phyloP scores from a whole-genome alignment of 1,140 invertebrate genomes.

The Euschistus heros region DNA sequence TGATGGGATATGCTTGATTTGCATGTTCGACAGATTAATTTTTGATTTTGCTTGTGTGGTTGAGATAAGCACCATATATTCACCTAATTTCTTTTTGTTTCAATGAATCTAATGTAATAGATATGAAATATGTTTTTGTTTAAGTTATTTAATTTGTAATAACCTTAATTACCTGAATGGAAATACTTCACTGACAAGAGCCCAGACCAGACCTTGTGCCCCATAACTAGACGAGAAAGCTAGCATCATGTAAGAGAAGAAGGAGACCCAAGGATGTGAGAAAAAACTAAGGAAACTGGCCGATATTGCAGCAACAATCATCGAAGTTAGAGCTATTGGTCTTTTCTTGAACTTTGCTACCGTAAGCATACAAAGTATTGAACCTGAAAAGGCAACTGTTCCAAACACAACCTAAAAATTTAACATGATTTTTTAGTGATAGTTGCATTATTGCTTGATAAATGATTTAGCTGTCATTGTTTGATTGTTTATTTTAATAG shows the following conservation, averaged over 20 bases:
- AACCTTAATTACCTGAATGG: slow-evolving; percentile 24
- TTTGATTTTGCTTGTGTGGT: too few species aligned
- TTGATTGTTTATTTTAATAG: too few species aligned
- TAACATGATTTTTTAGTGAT: too few species aligned
- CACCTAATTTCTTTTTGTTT: too few species aligned
- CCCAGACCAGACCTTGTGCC: slow-evolving; percentile 28
- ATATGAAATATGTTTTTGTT: too few species aligned
- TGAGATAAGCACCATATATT: too few species aligned
- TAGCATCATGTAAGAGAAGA: slow-evolving; percentile 24
- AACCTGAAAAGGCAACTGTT: slow-evolving; percentile 22
- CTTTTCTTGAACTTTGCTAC: slow-evolving; percentile 34
- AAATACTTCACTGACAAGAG: slow-evolving; percentile 30
- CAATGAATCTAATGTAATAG: too few species aligned
- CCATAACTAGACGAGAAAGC: slow-evolving; percentile 26
- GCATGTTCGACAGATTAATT: too few species aligned
- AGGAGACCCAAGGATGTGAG: slow-evolving; percentile 20
- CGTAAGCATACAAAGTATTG: slow-evolving; percentile 25
- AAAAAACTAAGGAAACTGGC: slow-evolving; percentile 21
- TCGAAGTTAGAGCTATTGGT: slow-evolving; percentile 32
- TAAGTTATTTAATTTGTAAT: too few species aligned
- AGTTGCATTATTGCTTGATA: too few species aligned
- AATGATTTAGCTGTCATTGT: not conserved
- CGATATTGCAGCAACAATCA: slow-evolving; percentile 28
- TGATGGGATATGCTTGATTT: too few species aligned
- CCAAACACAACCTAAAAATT: slow-evolving; percentile 27